Evolutionary conservation across 2,888 invertebrate species (phyloP).

Genomic region (Copidosoma aretas): DNA sequence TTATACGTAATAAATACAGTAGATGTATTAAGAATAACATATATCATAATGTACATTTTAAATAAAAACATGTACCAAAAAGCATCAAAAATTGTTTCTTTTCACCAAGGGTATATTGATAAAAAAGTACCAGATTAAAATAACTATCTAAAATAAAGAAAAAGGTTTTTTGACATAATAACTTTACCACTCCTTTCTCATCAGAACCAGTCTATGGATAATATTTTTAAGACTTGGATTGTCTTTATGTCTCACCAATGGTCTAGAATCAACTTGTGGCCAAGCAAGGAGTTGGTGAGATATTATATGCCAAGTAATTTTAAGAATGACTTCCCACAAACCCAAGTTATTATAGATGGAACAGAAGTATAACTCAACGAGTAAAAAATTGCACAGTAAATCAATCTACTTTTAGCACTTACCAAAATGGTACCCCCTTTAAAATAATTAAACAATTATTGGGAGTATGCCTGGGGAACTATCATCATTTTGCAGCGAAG

Average conservation of each 20-base stretch:
- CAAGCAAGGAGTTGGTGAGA: neutral
- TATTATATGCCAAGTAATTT: neutral
- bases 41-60: too few species aligned
- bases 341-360: neutral
- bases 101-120: too few species aligned
- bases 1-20: too few species aligned
- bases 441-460: too few species aligned
- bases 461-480: conserved; percentile 38
- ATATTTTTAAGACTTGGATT: neutral
- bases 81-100: too few species aligned
- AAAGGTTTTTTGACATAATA: too few species aligned
- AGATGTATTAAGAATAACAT: too few species aligned
- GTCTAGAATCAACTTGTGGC: neutral
- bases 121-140: too few species aligned
- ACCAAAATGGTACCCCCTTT: neutral
- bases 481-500: conserved; percentile 35
- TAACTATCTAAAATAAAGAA: too few species aligned
- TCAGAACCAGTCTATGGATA: too few species aligned
- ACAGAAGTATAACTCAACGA: neutral
- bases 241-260: neutral
- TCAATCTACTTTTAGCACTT: neutral
- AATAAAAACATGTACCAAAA: too few species aligned
- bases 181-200: too few species aligned
- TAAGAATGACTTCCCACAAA: neutral
- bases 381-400: neutral